Evolutionary conservation across 30 jellyfish, hydroid and myxozoan genomes (phyloP), one percentile per base, ranked within the genome.

Genomic region (Aurelia aurita): DNA sequence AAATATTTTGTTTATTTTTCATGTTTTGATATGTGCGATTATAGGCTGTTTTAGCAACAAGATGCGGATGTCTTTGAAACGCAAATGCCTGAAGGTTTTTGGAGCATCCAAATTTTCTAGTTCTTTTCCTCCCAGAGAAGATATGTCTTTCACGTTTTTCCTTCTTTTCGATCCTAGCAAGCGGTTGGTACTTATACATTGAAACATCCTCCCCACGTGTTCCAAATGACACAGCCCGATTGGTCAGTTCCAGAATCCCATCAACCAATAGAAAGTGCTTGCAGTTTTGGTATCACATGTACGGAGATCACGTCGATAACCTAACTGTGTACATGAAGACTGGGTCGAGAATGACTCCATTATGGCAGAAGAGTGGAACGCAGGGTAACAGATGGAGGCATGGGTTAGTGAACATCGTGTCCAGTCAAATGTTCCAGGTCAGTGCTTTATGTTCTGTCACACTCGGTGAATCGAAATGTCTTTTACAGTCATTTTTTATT

Each of bases 281-380:
- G 69, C 89, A 88, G 81, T 94, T 94, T 77, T 94, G 99, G 99
- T 94, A 94, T 74, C 99, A 94, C 88, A 94, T 94, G 99, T 94
- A 87, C 60, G 99, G 99, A 12, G 99, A 94, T 69, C 99, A 94
- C 71, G 91, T 94, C n/a, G 99, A 78, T 39, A 94, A 94, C 58
- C 68, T 94, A 32, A 87, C 99, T 12, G 82, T 94, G 19, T 94
- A 94, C 72, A 63, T 65, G 81, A 94, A 77, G 85, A 66, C 80
- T 59, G 82, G 87, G 8, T 74, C 87, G 4, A 71, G 58, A n/a
- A 86, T 89, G 97, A 74, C 96, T 2, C 84, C 88, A 43, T 16
- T 94, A n/a, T 94, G 97, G 96, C 82, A 67, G 76, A 94, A 94
- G 47, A 19, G 88, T 15, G 99, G 97, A 19, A 82, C 97, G 3